Evolutionary conservation across 2,797 vertebrate species (phyloP).

Genomic region (Iguana delicatissima): DNA sequence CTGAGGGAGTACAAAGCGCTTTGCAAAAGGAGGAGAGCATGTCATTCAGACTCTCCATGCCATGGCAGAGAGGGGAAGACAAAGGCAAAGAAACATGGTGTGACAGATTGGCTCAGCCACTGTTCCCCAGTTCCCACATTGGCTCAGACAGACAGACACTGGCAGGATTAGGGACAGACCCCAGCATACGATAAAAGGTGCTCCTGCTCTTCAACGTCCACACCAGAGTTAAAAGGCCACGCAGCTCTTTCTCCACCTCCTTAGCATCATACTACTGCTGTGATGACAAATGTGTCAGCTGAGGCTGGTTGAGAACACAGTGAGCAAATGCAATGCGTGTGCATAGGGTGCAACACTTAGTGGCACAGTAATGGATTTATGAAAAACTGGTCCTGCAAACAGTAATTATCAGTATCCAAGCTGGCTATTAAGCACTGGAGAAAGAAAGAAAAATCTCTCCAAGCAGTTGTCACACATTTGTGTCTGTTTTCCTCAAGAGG

Average conservation of each 20-base stretch:
- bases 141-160: background rate
- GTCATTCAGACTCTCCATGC: background rate
- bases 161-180: slow-evolving; percentile 12
- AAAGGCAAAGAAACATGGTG: background rate
- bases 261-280: fast-evolving
- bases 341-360: background rate
- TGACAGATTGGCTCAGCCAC: slow-evolving; percentile 19
- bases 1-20: slow-evolving; percentile 17
- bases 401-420: slow-evolving; percentile 41
- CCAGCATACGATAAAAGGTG: background rate
- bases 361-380: slow-evolving; percentile 9
- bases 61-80: slow-evolving; percentile 33
- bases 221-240: fast-evolving
- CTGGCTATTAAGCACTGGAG: slow-evolving; percentile 41
- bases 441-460: slow-evolving; percentile 37
- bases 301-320: slow-evolving; percentile 17
- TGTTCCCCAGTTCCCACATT: slow-evolving; percentile 20
- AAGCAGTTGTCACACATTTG: slow-evolving; percentile 25
- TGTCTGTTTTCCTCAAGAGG: slow-evolving; percentile 28
- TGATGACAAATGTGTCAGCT: background rate
- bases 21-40: background rate
- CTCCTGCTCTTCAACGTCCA: background rate
- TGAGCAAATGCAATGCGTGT: background rate
- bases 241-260: background rate
- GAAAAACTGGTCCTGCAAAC: slow-evolving; percentile 42